Evolutionary conservation across 2,888 invertebrate species (phyloP), one percentile per base, ranked within the genome.

Genomic region (Caenorhabditis uteleia): DNA sequence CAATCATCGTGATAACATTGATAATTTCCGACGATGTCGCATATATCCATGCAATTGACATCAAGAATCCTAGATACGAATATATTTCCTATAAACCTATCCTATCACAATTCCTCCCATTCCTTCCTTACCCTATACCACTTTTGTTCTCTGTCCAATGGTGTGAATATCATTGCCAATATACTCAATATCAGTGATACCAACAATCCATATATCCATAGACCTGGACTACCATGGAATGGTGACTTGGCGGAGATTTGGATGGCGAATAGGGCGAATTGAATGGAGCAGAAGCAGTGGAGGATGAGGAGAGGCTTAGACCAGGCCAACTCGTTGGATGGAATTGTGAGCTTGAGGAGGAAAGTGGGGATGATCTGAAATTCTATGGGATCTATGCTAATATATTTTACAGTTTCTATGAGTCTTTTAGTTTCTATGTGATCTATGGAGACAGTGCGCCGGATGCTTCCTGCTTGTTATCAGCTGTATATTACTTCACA

Each of bases 1-100:
- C 89, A 57, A 89, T 80, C 46, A 88, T 85, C 82, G 87, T 83
- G 33, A 88, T 84, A 36, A 86, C 80, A 64, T 84, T 85, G 38
- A 89, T 87, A 44, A 89, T 86, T 83, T 90, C 89, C 69, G 86
- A 85, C 25, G 89, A 88, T 21, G 88, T 82, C 36, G 85, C 79
- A 78, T 88, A 88, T 43, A 89, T 88, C 82, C 88, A 86, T 23
- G 88, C 80, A 54, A 89, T 87, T 26, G 88, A 87, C 34, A 86
- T 84, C 16, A 86, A 58, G 82, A 89, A 89, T 49, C 88, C 88
- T n/a, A 87, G 68, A 79, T 87, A 88, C 3, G 73, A 62, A 27
- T 66, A 59, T 27, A 77, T 47, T 56, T 36, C 23, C 3, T 3
- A 55, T 40, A 10, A 10, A 75, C 75, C 57, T 68, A 56, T 25